Conservation (phyloP, 2,797 vertebrate genomes). For the Acridotheres tristis region DNA sequence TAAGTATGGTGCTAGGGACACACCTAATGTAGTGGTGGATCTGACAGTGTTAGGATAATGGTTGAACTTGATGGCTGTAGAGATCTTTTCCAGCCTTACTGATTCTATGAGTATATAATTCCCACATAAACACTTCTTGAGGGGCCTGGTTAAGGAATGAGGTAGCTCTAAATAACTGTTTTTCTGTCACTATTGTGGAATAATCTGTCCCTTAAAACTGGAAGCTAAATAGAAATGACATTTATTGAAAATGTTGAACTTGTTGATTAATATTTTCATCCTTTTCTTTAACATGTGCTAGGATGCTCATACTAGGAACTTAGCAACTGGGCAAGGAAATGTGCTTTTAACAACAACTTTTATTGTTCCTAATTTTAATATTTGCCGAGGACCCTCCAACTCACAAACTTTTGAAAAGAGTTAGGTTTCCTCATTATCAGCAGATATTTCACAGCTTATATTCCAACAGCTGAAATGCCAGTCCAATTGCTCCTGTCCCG, state of each 20-base stretch:
- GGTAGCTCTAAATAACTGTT: background rate
- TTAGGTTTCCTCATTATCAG: background rate
- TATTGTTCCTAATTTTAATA: background rate
- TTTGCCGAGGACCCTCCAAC: background rate
- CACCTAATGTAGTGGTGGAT: background rate
- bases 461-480: background rate
- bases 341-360: background rate
- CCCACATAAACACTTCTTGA: background rate
- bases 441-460: background rate
- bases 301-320: background rate
- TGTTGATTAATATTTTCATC: background rate
- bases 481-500: background rate
- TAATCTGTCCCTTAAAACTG: background rate
- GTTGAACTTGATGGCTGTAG: background rate
- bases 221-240: background rate
- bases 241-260: background rate
- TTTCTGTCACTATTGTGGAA: background rate
- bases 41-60: background rate
- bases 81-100: background rate
- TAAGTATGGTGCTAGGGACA: no score
- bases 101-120: background rate
- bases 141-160: background rate
- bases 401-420: background rate
- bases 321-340: background rate
- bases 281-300: background rate